Base-by-base conservation (phyloP, 2,797 vertebrate species). In the Podarcis lilfordi region DNA sequence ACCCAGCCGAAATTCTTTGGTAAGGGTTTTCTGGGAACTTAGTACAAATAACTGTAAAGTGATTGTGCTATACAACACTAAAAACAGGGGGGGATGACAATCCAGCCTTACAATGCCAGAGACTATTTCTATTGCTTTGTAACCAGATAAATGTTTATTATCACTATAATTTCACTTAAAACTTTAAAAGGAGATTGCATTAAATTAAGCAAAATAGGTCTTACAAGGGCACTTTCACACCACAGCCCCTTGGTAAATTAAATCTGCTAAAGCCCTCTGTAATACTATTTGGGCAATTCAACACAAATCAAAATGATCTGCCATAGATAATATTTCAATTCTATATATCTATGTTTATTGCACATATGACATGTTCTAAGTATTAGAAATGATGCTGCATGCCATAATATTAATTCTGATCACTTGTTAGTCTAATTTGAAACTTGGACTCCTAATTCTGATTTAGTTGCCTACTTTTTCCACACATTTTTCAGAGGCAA, bases 301-400 rank as follows among this genome's bases (percentile, higher is more conserved):
- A 43, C 27, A 40, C 59, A 68, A 82, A 55, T 37, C 9, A 81
- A 64, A 68, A 68, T 37, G 43, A 64, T 43, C 27, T 66, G 27
- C 43, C 84, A 66, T 74, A 82, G 80, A 68, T 68, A 82, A 77
- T 85, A 21, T 83, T 55, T 71, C 9, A 71, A 50, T 69, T 69
- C 19, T 21, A 6, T 72, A 27, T 27, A 35, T 32, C 50, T 35
- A 35, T 71, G 10, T 50, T 83, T 25, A 21, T 72, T 77, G 43
- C 37, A 66, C 66, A n/a, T 43, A 21, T 64, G 37, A 66, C 19
- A 3, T 76, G 59, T 74, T 66, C 77, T 45, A 5, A 77, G 25
- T 76, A 64, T 43, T 76, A 40, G 13, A 8, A 66, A 64, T 32
- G 15, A 77, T n/a, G 9, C 64, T 35, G 21, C 17, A 40, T 11